Conservation (phyloP, 2,797 vertebrate genomes). For the Miichthys miiuy region DNA sequence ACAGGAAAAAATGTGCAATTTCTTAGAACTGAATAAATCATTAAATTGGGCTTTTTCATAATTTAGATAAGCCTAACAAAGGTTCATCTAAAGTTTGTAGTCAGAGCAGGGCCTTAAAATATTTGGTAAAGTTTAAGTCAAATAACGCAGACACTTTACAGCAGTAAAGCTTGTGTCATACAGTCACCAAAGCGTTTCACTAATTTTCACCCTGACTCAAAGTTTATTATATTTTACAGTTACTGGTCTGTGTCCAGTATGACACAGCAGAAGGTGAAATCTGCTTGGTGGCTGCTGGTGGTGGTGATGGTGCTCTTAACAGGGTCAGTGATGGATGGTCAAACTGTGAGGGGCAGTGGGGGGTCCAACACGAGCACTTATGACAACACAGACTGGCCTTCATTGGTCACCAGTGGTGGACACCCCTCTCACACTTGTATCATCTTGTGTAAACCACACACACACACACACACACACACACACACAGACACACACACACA, state of each 20-base stretch:
- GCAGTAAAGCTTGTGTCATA: not conserved
- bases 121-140: not conserved
- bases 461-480: not conserved
- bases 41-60: not conserved
- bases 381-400: constrained; percentile 31
- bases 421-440: constrained; percentile 53
- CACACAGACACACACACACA: not conserved
- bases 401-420: constrained; percentile 59
- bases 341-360: constrained; percentile 40
- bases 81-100: not conserved
- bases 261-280: constrained; percentile 85
- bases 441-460: constrained; percentile 41
- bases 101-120: not conserved
- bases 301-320: constrained; percentile 12
- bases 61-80: not conserved
- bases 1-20: not conserved
- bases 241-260: constrained; percentile 57
- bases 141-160: not conserved
- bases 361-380: constrained; percentile 7
- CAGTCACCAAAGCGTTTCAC: not conserved
- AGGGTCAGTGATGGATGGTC: constrained; percentile 13
- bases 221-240: constrained; percentile 64
- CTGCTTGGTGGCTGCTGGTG: constrained; percentile 81
- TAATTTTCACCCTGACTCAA: not conserved
- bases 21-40: constrained; percentile 2